A percentile compares a stretch with the other conserved stretches of the same genome.
These are phyloP conservation scores for Agrilus mali DNA, from an alignment of 2,888 invertebrate species.

Conservation along the genomic window DNA sequence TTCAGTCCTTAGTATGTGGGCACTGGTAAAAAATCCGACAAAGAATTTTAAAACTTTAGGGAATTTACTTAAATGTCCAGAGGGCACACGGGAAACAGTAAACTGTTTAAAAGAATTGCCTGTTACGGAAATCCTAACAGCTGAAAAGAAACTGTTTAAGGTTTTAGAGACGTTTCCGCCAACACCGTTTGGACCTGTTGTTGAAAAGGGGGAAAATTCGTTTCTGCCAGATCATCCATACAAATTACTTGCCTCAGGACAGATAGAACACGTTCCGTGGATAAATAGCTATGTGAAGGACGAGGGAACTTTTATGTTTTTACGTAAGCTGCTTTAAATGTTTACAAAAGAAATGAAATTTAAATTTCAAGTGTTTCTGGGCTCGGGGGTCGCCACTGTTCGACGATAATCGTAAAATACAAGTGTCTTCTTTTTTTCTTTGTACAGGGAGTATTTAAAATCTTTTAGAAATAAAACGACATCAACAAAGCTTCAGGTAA, in stretches of 20 bases:
- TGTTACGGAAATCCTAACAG: constrained; percentile 42
- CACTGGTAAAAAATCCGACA: constrained; percentile 40
- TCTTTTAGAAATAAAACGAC: too few species aligned
- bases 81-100: constrained; percentile 40
- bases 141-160: constrained; percentile 42
- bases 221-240: constrained; percentile 55
- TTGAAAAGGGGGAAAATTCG: constrained; percentile 36
- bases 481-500: background rate
- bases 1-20: constrained; percentile 44
- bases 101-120: constrained; percentile 51
- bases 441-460: too few species aligned
- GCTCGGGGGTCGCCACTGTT: too few species aligned
- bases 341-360: too few species aligned
- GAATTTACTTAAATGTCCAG: constrained; percentile 47
- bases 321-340: constrained; percentile 38
- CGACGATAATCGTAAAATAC: too few species aligned
- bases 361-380: background rate
- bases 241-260: constrained; percentile 44
- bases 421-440: too few species aligned
- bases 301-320: constrained; percentile 59
- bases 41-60: constrained; percentile 49
- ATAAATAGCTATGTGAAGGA: constrained; percentile 53
- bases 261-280: constrained; percentile 55
- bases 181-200: constrained; percentile 23
- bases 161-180: constrained; percentile 35